Base-by-base conservation (phyloP, 1,140 invertebrate genomes). In the Penaeus indicus region DNA sequence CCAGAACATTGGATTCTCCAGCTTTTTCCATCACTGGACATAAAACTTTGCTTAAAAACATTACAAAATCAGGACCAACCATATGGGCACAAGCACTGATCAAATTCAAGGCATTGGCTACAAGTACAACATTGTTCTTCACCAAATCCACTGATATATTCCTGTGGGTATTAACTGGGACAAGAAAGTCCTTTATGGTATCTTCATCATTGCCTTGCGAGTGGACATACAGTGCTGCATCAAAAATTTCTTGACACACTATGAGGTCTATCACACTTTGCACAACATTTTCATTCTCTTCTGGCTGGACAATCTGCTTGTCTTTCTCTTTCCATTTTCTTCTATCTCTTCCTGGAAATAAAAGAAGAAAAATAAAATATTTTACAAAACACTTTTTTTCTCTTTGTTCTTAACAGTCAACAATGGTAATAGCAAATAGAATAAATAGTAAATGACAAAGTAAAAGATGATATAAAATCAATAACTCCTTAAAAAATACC, bases 21-120 rank as follows among this genome's bases (percentile, higher is more conserved):
- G 84, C 84, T 75, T 86, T 86, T 42, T 90, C 84, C 75, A 90
- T 85, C 64, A 90, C 79, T 54, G 84, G 78, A 38, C 84, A 90
- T 67, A 90, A 69, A 67, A 90, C 78, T 67, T 67, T 81, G 60
- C 80, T 90, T 38, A 90, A 64, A 60, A 90, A 86, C 54, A 83
- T 82, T 25, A 78, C 62, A 85, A 90, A 90, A 27, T 86, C 27
- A 1, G 27, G 60, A 7, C 84, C 89, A 78, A 90, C 72, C 61
- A 90, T 67, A 22, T 27, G 78, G n/a, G 78, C 77, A 77, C 84
- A 86, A 8, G 84, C 84, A 25, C 84, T 82, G 10, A 90, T 67
- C 10, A 86, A 79, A 61, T 77, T 77, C 47, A 90, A 62, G 72
- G 84, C 61, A 83, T 72, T 64, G 38, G 77, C 69, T 54, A 90